Evolutionary conservation across 2,797 vertebrate species (phyloP).

Genomic region (Sternarchorhynchus goeldii): DNA sequence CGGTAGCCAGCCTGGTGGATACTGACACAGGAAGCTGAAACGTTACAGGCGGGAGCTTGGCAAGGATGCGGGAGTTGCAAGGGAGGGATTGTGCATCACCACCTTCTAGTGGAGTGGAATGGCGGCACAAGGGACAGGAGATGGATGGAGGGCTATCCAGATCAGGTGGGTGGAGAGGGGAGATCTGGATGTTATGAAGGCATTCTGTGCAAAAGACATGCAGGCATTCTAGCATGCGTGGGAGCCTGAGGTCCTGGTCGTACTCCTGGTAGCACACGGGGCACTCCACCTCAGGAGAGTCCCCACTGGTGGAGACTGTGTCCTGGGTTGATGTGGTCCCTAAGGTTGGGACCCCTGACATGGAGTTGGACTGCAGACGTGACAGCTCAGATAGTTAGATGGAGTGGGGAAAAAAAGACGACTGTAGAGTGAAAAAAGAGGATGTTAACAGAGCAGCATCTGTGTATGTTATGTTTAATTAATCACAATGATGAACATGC

Average conservation of each 20-base stretch:
- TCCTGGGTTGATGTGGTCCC: constrained; percentile 46
- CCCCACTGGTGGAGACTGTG: constrained; percentile 49
- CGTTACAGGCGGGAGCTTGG: constrained; percentile 63
- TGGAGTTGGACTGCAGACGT: constrained; percentile 36
- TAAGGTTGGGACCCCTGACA: constrained; percentile 56
- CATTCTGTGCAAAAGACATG: constrained; percentile 81
- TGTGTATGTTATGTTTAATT: neutral
- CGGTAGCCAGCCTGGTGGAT: constrained; percentile 60
- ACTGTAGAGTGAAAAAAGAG: too few species aligned
- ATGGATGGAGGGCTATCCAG: constrained; percentile 61
- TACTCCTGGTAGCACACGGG: constrained; percentile 82
- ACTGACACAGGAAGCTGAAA: constrained; percentile 60
- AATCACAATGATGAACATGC: neutral
- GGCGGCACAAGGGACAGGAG: constrained; percentile 79
- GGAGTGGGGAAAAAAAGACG: neutral
- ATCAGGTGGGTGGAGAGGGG: constrained; percentile 54
- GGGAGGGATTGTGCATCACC: constrained; percentile 71
- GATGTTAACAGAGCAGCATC: neutral
- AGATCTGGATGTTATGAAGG: constrained; percentile 75
- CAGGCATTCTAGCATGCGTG: constrained; percentile 78
- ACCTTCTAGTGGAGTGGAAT: constrained; percentile 69
- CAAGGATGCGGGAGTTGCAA: constrained; percentile 71
- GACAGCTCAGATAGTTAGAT: neutral
- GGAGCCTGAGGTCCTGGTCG: constrained; percentile 74
- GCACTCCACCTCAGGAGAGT: constrained; percentile 75